Evolutionary conservation across 2,888 invertebrate genomes (phyloP).

Genomic region (Liodrosophila aerea): DNA sequence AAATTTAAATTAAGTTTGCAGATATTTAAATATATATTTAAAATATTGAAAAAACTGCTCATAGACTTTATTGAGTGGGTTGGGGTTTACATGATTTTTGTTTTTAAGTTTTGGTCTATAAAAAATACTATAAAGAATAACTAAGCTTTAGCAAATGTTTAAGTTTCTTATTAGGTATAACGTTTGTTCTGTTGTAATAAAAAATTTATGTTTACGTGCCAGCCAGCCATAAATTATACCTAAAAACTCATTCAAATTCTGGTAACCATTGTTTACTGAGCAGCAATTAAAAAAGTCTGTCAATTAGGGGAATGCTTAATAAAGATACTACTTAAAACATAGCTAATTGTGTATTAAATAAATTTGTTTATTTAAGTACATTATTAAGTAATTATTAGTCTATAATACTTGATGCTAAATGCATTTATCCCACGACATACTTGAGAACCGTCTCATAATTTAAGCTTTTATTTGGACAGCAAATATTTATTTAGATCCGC

Average conservation of each 20-base stretch:
- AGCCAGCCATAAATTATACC: conserved; percentile 41
- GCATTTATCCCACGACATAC: no score
- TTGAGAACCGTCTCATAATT: no score
- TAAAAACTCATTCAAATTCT: conserved; percentile 26
- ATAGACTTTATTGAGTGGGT: no score
- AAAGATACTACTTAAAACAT: conserved; percentile 3
- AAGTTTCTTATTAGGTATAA: conserved; percentile 4
- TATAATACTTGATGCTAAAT: neutral
- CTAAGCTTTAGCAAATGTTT: conserved; percentile 11
- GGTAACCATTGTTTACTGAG: conserved; percentile 19
- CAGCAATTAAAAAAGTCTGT: conserved; percentile 5
- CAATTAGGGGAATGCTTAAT: no score
- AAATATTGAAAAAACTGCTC: no score
- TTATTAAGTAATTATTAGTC: neutral
- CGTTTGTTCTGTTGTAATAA: conserved; percentile 10
- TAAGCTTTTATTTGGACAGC: conserved; percentile 27
- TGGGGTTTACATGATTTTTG: no score
- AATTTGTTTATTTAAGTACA: no score
- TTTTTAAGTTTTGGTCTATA: neutral
- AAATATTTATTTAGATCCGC: conserved; percentile 51
- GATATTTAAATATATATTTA: no score
- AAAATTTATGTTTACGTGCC: conserved; percentile 47
- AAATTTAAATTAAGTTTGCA: no score
- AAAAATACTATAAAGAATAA: conserved; percentile 1
- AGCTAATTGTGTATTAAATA: no score